A percentile compares a stretch with the other conserved stretches of the same genome.
Evolutionary conservation across 2,113 vertebrate species (phyloP).

Genomic region (Lethenteron camtschaticum): DNA sequence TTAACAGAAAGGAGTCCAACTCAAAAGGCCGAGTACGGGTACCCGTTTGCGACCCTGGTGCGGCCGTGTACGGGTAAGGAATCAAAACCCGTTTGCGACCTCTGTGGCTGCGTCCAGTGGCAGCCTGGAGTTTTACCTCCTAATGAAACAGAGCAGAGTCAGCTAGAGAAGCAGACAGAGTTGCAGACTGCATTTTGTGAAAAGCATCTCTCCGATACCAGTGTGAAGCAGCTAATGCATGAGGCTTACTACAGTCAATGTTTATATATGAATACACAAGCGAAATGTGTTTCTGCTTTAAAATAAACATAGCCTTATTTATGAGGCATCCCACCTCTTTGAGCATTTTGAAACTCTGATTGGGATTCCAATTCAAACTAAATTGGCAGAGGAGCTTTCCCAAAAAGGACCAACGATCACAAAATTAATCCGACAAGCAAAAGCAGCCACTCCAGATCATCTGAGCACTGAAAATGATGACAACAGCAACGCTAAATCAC

Average conservation of each 20-base stretch:
- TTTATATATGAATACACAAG: no score
- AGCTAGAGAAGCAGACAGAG: no score
- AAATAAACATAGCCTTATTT: conserved; percentile 7
- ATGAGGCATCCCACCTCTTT: conserved; percentile 10
- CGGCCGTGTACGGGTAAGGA: no score
- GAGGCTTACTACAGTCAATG: no score
- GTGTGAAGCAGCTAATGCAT: conserved; percentile 2
- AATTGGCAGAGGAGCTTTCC: conserved; percentile 11
- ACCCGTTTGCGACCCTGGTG: no score
- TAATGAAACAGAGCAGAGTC: background rate
- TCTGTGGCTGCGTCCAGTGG: conserved; percentile 7
- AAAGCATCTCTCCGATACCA: conserved; percentile 4
- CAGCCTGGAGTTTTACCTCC: conserved; percentile 6
- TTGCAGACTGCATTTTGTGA: background rate
- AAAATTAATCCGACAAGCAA: conserved; percentile 7
- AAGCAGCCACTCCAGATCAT: background rate
- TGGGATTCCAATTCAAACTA: conserved; percentile 9
- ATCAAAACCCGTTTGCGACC: no score
- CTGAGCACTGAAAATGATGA: conserved; percentile 6
- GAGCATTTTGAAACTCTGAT: conserved; percentile 8
- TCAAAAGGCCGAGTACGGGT: no score
- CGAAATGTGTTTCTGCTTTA: background rate
- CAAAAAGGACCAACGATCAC: conserved; percentile 10
- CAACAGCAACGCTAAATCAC: conserved; percentile 6
- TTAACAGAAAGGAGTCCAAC: background rate